Base-by-base conservation (phyloP, 2,113 vertebrate genomes). In the Podiceps cristatus region DNA sequence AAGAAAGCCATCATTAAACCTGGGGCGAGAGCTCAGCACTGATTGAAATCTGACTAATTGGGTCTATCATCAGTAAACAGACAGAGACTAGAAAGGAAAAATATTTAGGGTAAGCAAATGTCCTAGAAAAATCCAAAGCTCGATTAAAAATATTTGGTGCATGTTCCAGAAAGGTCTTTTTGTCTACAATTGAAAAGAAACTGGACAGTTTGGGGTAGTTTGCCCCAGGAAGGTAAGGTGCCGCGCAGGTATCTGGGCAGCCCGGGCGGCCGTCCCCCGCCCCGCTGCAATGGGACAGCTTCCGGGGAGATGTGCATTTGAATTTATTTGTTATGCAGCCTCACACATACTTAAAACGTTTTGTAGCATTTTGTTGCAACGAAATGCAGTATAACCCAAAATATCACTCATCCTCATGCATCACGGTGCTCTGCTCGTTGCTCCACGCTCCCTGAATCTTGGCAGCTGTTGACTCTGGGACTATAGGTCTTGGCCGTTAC, bases 1-100 rank as follows among this genome's bases (percentile, higher is more conserved):
- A 80, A 95, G 77, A 9, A 25, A 92, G 47, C 15, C 71, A 37
- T 71, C 73, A 19, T 75, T 64, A 95, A 80, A 85, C 33, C 72
- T 5, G 31, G 72, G 75, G 53, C 47, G 3, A 37, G 29, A 22
- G 76, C 80, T n/a, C 9, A 16, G 56, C 58, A 12, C 35, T 72
- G 88, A 96, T 49, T 94, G 91, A 85, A 74, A 71, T 56, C 50
- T 67, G 31, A 25, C 82, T 95, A 93, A 94, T 86, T 90, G 86
- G 93, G 31, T 55, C 86, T 74, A 14, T 5, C 17, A 28, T 5
- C 17, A 28, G 10, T 24, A 93, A 79, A 68, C 76, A 67, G 71
- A 15, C 58, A 74, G 25, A 47, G 49, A 20, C 29, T 29, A 59
- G 82, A 71, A 58, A 81, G 67, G 74, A 42, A 84, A 84, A 50